Conservation (phyloP, 2,797 vertebrate species). For the Falco peregrinus region DNA sequence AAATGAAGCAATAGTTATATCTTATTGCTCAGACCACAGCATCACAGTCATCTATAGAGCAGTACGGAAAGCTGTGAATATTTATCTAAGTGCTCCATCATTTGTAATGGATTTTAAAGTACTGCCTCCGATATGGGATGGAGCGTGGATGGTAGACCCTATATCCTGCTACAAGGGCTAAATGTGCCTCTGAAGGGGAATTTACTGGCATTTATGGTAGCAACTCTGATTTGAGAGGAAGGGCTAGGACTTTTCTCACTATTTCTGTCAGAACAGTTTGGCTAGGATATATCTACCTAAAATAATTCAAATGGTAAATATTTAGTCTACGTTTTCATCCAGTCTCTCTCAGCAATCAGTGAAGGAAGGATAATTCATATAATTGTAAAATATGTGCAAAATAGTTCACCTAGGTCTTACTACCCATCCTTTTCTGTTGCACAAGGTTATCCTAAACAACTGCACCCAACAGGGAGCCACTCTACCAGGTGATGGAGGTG, state of each 20-base stretch:
- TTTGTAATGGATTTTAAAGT: neutral
- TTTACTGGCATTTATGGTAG: neutral
- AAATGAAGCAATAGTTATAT: neutral
- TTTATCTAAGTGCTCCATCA: neutral
- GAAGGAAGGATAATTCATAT: neutral
- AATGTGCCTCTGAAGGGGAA: too few species aligned
- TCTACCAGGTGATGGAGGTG: rapidly evolving
- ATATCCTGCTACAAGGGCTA: neutral
- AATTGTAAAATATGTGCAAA: neutral
- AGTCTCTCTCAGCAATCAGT: neutral
- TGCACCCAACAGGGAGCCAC: neutral
- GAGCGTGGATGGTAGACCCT: neutral
- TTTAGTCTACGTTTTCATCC: neutral
- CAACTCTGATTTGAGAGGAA: neutral
- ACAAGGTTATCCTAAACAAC: rapidly evolving
- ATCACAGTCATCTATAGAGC: neutral
- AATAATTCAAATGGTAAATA: neutral
- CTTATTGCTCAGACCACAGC: neutral
- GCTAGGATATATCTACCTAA: neutral
- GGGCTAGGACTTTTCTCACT: rapidly evolving
- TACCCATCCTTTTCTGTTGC: neutral
- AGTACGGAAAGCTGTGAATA: neutral
- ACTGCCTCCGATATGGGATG: rapidly evolving
- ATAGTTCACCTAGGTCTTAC: rapidly evolving
- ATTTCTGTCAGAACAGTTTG: neutral